phyloP scores from a whole-genome alignment of 2,113 vertebrate species.

The Microcebus griseorufus region DNA sequence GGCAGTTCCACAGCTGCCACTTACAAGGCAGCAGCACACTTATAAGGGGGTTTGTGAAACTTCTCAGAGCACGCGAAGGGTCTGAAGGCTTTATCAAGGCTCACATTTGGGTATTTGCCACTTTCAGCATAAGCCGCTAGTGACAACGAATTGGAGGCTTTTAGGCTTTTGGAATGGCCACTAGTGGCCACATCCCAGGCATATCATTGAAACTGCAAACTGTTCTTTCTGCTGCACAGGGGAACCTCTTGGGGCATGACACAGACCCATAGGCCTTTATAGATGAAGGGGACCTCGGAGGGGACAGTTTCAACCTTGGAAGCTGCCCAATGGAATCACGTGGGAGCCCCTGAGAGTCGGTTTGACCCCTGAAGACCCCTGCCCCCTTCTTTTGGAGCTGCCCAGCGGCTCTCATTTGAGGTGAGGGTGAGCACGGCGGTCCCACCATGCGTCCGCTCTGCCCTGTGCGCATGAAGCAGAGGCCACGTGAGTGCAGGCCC shows the following conservation, averaged over 20 bases:
- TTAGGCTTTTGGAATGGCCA: background rate
- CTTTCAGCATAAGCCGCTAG: background rate
- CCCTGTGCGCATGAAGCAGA: rapidly evolving
- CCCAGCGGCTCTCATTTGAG: background rate
- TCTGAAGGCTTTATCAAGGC: background rate
- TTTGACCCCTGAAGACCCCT: background rate
- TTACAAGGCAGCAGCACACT: background rate
- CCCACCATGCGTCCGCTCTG: rapidly evolving
- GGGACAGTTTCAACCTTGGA: background rate
- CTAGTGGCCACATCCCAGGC: background rate
- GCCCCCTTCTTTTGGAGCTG: background rate
- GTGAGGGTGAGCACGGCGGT: rapidly evolving
- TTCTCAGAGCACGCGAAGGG: slow-evolving; percentile 62
- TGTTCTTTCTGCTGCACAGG: rapidly evolving
- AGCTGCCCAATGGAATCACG: background rate
- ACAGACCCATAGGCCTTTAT: background rate
- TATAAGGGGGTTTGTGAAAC: background rate
- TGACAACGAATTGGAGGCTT: background rate
- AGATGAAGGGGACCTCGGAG: background rate
- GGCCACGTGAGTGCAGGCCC: rapidly evolving
- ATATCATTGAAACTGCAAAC: rapidly evolving
- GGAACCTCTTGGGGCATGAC: background rate
- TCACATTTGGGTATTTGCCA: background rate
- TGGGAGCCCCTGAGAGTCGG: background rate
- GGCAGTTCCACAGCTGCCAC: background rate